phyloP scores from a whole-genome alignment of 2,888 invertebrate species.

The Drosophila birchii region DNA sequence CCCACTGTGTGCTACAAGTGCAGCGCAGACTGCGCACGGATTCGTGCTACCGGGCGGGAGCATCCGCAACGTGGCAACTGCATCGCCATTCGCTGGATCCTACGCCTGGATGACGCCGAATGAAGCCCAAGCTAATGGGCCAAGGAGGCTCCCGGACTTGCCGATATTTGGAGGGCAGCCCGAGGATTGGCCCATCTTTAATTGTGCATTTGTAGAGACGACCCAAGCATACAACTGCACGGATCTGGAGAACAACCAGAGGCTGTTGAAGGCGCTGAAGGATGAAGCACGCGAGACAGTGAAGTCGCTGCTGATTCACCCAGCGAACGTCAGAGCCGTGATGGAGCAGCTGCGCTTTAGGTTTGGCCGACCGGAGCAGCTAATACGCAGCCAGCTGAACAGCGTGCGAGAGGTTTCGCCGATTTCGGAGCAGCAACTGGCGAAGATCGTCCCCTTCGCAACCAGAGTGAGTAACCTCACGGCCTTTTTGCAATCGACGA shows the following conservation, averaged over 20 bases:
- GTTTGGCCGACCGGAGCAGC: constrained; percentile 4
- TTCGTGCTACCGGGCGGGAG: no score
- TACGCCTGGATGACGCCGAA: no score
- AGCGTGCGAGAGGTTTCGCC: background rate
- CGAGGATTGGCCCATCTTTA: no score
- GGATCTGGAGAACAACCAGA: background rate
- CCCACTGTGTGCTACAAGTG: no score
- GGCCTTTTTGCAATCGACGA: constrained; percentile 27
- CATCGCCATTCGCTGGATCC: no score
- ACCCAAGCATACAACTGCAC: no score
- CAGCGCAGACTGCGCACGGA: no score
- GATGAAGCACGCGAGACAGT: background rate
- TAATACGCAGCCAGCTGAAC: constrained; percentile 7
- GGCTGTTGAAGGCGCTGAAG: background rate
- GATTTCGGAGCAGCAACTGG: constrained; percentile 5
- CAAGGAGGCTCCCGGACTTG: no score
- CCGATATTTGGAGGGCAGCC: no score
- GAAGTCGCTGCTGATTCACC: background rate
- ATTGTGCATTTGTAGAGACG: no score
- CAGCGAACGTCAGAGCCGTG: background rate
- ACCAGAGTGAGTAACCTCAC: constrained; percentile 36
- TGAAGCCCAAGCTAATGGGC: no score
- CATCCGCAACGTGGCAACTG: no score
- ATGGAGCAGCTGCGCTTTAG: background rate
- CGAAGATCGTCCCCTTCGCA: constrained; percentile 32